Base-by-base conservation (phyloP, 92 coral and sea anemone genomes). In the Epizoanthus stellaris region DNA sequence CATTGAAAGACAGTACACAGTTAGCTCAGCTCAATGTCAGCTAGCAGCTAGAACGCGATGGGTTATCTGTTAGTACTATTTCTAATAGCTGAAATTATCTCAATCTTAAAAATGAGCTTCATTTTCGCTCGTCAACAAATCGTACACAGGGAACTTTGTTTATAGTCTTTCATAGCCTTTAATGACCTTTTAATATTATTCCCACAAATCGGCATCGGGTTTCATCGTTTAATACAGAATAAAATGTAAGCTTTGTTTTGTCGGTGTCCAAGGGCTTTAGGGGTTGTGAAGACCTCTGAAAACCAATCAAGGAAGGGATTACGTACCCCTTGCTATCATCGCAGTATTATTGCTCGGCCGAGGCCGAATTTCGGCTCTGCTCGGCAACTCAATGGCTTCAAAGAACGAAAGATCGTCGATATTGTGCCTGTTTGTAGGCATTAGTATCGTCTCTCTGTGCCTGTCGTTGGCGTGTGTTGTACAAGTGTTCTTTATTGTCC, bases 391-490 rank as follows among this genome's bases (percentile, higher is more conserved):
- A 63, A 79, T 79, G 83, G 72, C 67, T 62, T 47, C 83, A 63
- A 79, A 79, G 72, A 79, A 79, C 71, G 83, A 79, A 79, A 52
- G 83, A 43, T 62, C 83, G 43, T 79, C 83, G 40, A 43, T 79
- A 62, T 30, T 79, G 17, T 79, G 72, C 59, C 39, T 79, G 70
- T 3, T 79, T 13, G 72, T 67, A 40, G 83, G 83, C 34, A 43
- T 79, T 3, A 63, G 72, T 61, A 30, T 79, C 39, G 83, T 79
- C 59, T 79, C 83, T 0, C 20, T 79, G 14, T 62, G 60, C 57
- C 39, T 62, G 21, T 79, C 83, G 60, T 39, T 79, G 83, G 72
- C 34, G 3, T 79, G 83, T 61, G 83, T 79, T 30, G 70, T 79
- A 62, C 83, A 79, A 43, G 39, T 79, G 14, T 79, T 79, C 67